These are phyloP conservation scores for Crax fasciolata DNA, from an alignment of 2,797 vertebrate species.

Conservation along the genomic window DNA sequence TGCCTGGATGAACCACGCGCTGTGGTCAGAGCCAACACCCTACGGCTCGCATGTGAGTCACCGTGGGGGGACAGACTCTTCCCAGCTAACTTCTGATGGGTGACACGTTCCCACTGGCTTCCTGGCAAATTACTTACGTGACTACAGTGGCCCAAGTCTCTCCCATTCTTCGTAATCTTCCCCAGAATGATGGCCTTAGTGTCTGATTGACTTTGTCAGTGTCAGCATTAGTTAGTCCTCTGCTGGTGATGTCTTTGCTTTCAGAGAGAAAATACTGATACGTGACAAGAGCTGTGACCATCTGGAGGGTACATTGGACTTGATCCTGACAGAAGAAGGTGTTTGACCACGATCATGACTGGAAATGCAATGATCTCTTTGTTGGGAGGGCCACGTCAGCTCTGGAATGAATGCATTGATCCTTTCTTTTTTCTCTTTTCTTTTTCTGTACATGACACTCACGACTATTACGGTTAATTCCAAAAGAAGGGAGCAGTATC, in stretches of 20 bases:
- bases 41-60: not conserved
- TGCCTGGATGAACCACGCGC: not conserved
- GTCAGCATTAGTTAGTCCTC: slow-evolving; percentile 46
- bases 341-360: slow-evolving; percentile 47
- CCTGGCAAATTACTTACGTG: not conserved
- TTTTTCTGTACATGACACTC: not conserved
- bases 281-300: slow-evolving; percentile 16
- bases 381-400: slow-evolving; percentile 1
- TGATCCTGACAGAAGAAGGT: not conserved
- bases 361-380: slow-evolving; percentile 13
- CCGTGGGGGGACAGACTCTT: not conserved
- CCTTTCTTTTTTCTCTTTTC: not conserved
- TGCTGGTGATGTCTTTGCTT: slow-evolving; percentile 20
- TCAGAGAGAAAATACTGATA: not conserved
- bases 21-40: not conserved
- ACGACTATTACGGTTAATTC: slow-evolving; percentile 16
- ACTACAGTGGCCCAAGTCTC: not conserved
- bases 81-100: not conserved
- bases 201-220: slow-evolving; percentile 7
- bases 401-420: slow-evolving; percentile 53
- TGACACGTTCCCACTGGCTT: not conserved
- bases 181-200: not conserved
- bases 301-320: slow-evolving; percentile 32
- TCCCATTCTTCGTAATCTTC: not conserved
- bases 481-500: not conserved